Evolutionary conservation across 2,888 invertebrate species (phyloP).

Genomic region (Hoplodrina blanda): DNA sequence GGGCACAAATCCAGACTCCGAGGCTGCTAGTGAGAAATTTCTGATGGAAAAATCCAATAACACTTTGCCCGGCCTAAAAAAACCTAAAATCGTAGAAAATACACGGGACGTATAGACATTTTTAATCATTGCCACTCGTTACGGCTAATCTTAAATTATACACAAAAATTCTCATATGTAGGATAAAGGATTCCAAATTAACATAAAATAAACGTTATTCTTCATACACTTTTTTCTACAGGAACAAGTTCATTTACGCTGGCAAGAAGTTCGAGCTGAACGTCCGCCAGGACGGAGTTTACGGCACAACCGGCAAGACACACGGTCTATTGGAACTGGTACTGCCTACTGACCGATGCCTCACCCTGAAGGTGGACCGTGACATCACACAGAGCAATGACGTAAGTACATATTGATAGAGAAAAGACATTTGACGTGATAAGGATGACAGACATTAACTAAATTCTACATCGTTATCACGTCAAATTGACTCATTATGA

Average conservation of each 20-base stretch:
- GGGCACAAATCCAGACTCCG: too few species aligned
- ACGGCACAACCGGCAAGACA: conserved; percentile 72
- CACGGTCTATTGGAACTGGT: conserved; percentile 81
- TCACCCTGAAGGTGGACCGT: conserved; percentile 81
- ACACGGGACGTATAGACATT: too few species aligned
- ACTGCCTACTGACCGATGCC: conserved; percentile 83
- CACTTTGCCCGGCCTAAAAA: too few species aligned
- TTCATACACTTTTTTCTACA: conserved; percentile 54
- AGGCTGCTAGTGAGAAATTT: too few species aligned
- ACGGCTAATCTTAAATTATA: not conserved
- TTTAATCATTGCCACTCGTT: too few species aligned
- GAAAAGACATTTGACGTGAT: too few species aligned
- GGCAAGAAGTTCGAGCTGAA: conserved; percentile 84
- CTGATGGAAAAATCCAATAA: too few species aligned
- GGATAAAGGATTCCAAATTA: not conserved
- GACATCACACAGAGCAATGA: conserved; percentile 73
- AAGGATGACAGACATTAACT: too few species aligned
- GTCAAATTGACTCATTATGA: too few species aligned
- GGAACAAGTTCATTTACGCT: conserved; percentile 85
- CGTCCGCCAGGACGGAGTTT: conserved; percentile 73
- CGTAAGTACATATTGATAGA: conserved; percentile 68
- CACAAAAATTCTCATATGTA: too few species aligned
- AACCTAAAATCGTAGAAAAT: too few species aligned
- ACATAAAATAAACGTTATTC: not conserved
- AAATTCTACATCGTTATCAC: too few species aligned